A percentile compares a stretch with the other conserved stretches of the same genome.
Conservation (phyloP, 2,113 vertebrate genomes). For the Thamnaconus septentrionalis region DNA sequence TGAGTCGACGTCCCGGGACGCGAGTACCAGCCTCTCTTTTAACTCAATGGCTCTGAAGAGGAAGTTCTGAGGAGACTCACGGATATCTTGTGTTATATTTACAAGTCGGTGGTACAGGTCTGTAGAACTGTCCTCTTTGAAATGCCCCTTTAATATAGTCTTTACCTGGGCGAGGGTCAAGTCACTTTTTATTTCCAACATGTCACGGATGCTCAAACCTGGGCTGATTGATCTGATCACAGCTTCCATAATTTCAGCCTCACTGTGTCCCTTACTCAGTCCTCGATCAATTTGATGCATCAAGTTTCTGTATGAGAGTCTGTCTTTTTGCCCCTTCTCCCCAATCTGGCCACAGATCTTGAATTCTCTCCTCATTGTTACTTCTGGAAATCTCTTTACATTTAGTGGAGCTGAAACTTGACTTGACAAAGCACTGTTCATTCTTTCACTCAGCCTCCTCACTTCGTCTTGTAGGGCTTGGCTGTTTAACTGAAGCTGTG, state of each 20-base stretch:
- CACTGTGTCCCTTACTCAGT: constrained; percentile 16
- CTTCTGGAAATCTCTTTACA: neutral
- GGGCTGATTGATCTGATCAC: constrained; percentile 21
- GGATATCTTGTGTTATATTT: constrained; percentile 1
- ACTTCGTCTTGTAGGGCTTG: constrained; percentile 16
- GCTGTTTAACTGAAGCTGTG: constrained; percentile 9
- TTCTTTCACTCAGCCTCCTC: neutral
- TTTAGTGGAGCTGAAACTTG: neutral
- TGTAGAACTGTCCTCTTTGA: constrained; percentile 12
- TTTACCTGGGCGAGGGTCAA: neutral
- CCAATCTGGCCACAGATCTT: constrained; percentile 1
- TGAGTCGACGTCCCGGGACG: neutral
- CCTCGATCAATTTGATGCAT: constrained; percentile 3
- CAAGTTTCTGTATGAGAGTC: neutral
- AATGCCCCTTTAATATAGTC: constrained; percentile 12
- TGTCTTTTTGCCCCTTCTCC: constrained; percentile 5
- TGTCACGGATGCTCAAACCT: neutral
- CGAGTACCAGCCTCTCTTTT: constrained; percentile 22
- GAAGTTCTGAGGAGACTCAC: constrained; percentile 10
- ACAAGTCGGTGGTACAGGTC: constrained; percentile 4
- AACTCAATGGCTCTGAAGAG: constrained; percentile 9
- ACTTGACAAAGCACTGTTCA: neutral
- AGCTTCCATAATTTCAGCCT: constrained; percentile 3
- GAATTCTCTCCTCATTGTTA: constrained; percentile 3
- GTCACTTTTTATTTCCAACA: constrained; percentile 10